A percentile compares a stretch with the other conserved stretches of the same genome.
These are phyloP conservation scores for Barypeithes pellucidus DNA, from an alignment of 2,888 invertebrate genomes.

Conservation along the genomic window DNA sequence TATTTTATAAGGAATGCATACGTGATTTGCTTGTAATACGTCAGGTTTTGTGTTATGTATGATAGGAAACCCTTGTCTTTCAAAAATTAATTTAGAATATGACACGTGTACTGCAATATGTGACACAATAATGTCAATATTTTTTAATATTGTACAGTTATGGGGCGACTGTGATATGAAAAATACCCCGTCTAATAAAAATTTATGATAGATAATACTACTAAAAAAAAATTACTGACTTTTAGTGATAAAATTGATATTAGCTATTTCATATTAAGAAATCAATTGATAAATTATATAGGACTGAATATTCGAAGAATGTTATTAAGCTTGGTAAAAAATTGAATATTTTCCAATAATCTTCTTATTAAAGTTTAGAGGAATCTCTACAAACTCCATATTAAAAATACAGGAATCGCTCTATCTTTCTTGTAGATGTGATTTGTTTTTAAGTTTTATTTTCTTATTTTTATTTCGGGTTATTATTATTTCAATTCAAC, in stretches of 20 bases:
- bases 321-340: conserved; percentile 14
- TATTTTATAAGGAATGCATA: conserved; percentile 13
- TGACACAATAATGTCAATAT: not conserved
- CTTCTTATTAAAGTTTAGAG: conserved; percentile 17
- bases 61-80: conserved; percentile 10
- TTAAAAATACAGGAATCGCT: not conserved
- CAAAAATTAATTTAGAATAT: conserved; percentile 11
- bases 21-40: conserved; percentile 16
- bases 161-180: not conserved
- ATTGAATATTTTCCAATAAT: conserved; percentile 27
- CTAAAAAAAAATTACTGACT: not conserved
- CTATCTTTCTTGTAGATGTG: not conserved
- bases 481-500: not conserved
- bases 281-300: not conserved
- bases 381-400: conserved; percentile 3
- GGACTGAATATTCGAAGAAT: conserved; percentile 13
- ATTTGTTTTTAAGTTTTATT: not conserved
- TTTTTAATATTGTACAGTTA: not conserved
- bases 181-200: not conserved
- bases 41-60: not conserved
- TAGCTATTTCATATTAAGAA: not conserved
- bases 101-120: not conserved
- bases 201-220: not conserved
- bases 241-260: not conserved
- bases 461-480: not conserved